phyloP scores from a whole-genome alignment of 2,888 invertebrate genomes.

The Taenaris catops region DNA sequence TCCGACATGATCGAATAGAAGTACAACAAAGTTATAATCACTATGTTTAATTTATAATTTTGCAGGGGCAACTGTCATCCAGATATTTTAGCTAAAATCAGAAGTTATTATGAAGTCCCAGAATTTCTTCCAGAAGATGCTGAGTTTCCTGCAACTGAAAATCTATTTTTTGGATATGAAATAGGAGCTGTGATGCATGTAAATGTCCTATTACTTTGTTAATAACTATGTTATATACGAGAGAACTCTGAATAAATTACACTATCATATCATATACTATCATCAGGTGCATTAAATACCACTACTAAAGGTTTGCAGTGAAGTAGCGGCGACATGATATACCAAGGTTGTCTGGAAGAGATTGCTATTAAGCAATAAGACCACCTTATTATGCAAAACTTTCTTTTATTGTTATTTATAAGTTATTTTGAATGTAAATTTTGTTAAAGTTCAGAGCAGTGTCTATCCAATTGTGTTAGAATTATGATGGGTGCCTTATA shows the following conservation, averaged over 20 bases:
- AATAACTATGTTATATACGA: background rate
- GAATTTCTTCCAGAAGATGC: conserved; percentile 93
- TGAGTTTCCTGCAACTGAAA: conserved; percentile 93
- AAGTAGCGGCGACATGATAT: too few species aligned
- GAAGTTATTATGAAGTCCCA: conserved; percentile 88
- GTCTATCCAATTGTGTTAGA: too few species aligned
- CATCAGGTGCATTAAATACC: too few species aligned
- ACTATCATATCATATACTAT: background rate
- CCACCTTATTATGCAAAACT: too few species aligned
- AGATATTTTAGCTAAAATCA: conserved; percentile 85
- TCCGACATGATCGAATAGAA: background rate
- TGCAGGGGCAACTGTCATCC: conserved; percentile 92
- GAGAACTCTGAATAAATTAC: background rate
- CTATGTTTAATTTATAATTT: conserved; percentile 16
- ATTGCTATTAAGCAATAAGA: too few species aligned
- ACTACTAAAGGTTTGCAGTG: too few species aligned
- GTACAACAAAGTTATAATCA: background rate
- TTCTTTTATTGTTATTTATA: too few species aligned
- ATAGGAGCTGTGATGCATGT: conserved; percentile 95
- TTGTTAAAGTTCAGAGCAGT: too few species aligned
- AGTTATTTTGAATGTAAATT: too few species aligned
- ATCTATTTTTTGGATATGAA: conserved; percentile 95
- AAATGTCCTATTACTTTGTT: conserved; percentile 42
- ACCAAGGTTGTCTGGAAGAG: too few species aligned
- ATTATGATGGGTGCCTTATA: too few species aligned